phyloP scores from a whole-genome alignment of 2,888 invertebrate species.

The Actias luna region DNA sequence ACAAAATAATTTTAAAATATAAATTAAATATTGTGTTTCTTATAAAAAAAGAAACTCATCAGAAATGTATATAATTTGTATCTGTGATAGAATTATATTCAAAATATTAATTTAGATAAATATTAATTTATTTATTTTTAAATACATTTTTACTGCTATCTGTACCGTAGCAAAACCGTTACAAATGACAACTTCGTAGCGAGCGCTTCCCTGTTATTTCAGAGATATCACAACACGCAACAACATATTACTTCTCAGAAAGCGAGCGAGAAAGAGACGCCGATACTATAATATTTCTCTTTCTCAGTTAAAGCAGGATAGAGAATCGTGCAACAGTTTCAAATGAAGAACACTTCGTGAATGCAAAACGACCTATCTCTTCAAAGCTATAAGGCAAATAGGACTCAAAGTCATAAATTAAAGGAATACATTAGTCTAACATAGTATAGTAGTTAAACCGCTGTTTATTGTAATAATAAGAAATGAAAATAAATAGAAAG shows the following conservation, averaged over 20 bases:
- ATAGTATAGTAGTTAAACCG: constrained; percentile 34
- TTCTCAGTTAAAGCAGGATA: constrained; percentile 53
- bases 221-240: constrained; percentile 83
- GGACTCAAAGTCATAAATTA: constrained; percentile 23
- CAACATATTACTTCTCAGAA: constrained; percentile 80
- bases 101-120: too few species aligned
- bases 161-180: constrained; percentile 69
- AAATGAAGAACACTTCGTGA: constrained; percentile 35
- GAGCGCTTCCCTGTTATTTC: constrained; percentile 83
- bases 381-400: constrained; percentile 26
- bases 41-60: too few species aligned
- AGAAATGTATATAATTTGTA: too few species aligned
- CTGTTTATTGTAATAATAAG: constrained; percentile 46
- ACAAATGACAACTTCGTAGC: constrained; percentile 81
- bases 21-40: too few species aligned
- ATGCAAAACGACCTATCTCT: not conserved
- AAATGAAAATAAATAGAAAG: constrained; percentile 58
- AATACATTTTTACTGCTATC: constrained; percentile 49
- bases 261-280: constrained; percentile 63
- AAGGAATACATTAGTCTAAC: constrained; percentile 34
- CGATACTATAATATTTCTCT: constrained; percentile 62
- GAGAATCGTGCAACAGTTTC: constrained; percentile 69
- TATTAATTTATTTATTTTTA: too few species aligned
- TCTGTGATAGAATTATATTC: too few species aligned
- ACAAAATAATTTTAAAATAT: too few species aligned